A percentile compares a stretch with the other conserved stretches of the same genome.
These are phyloP conservation scores for Pelecanoides urinatrix DNA, from an alignment of 2,113 vertebrate species.

Conservation along the genomic window DNA sequence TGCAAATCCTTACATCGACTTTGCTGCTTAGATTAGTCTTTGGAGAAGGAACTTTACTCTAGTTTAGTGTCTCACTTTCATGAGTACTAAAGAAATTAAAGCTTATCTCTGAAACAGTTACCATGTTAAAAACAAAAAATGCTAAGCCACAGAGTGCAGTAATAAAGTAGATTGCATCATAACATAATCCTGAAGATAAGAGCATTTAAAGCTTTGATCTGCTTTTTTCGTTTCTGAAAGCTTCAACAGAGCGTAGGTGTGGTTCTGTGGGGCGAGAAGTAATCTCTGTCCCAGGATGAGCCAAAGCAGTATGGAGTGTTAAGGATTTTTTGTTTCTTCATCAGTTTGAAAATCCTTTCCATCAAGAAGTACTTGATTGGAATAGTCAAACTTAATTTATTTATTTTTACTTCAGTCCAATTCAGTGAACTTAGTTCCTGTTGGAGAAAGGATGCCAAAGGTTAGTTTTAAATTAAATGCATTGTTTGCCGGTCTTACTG, in stretches of 20 bases:
- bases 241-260: neutral
- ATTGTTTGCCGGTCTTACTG: neutral
- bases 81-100: neutral
- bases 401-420: neutral
- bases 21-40: neutral
- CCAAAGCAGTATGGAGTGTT: neutral
- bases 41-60: neutral
- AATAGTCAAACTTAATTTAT: neutral
- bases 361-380: neutral
- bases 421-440: neutral
- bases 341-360: neutral
- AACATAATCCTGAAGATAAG: neutral
- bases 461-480: neutral
- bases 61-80: neutral
- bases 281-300: neutral
- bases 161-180: neutral
- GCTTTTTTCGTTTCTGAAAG: neutral
- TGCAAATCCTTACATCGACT: neutral
- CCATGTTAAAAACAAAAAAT: neutral
- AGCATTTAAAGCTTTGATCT: slow-evolving; percentile 10
- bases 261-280: neutral
- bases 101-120: neutral
- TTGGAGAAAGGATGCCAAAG: neutral
- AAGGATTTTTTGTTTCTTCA: neutral
- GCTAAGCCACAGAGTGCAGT: neutral